Evolutionary conservation across 2,888 invertebrate genomes (phyloP), one percentile per base, ranked within the genome.

Genomic region (Lomographa bimaculata): DNA sequence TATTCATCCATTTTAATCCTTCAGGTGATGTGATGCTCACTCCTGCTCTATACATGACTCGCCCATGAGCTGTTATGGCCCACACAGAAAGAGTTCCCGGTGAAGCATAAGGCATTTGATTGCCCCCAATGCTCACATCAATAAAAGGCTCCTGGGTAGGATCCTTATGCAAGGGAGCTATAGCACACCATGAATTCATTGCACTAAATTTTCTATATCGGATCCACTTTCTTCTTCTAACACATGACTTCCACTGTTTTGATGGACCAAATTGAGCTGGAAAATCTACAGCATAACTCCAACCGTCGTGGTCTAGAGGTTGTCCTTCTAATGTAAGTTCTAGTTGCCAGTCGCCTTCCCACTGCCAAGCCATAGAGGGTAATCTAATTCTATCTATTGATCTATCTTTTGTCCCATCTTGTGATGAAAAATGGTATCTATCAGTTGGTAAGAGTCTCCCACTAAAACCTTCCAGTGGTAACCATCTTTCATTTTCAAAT

Each of bases 361-460:
- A 98, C 65, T 96, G 95, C 98, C 98, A 98, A 7, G 97, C 96
- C 93, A 96, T 95, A 0, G 97, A 97, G 3, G 98, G 98, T 26
- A 98, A 81, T 47, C 95, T 90, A 44, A 98, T 96, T 72, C 93
- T 93, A 60, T 95, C 94, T 52, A 95, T 94, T 16, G 94, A 92
- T 41, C 96, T 90, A 61, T 96, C 94, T 17, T 92, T 90, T 4
- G 92, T 91, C 3, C 98, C 98, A 90, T 97, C 96, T 60, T 92
- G 92, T 57, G 93, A 95, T 6, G 97, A 97, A 89, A 95, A 97
- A 61, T 93, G 93, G 64, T 93, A 94, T 48, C 98, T 91, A 75
- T 98, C 98, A 7, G 97, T 97, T 5, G 97, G 97, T 18, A 98
- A 81, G 20, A 98, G 81, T 44, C 94, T 91, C 24, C 94, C 92